Evolutionary conservation across 2,797 vertebrate species (phyloP), one percentile per base, ranked within the genome.

Genomic region (Parauchenoglanis ngamensis): DNA sequence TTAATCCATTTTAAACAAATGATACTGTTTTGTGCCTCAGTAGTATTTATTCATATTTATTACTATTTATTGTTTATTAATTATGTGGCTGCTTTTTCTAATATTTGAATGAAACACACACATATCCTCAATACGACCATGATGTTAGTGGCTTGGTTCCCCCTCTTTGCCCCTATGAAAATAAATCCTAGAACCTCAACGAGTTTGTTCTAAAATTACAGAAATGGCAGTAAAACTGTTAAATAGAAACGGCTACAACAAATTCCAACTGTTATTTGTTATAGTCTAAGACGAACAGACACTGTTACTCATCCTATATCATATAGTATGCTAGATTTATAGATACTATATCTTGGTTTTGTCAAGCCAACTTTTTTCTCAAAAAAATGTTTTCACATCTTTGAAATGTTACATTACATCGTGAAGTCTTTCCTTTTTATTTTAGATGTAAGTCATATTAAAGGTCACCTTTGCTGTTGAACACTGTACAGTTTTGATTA

Each of bases 391-490:
- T 54, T 77, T 79, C 90, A 87, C 94, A 91, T 92, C 93, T 76
- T 87, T 83, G 94, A 68, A 86, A 73, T 75, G 76, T 85, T 44
- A 72, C 83, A 89, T 87, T 78, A 46, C 54, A 79, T 90, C 54
- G 79, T 85, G 57, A 87, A 75, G 25, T 67, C 4, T 54, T 78
- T 61, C 40, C 40, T 40, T 40, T 40, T 67, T 65, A 84, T 19
- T 54, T 81, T 61, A 84, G 28, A 77, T 52, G 35, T 72, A 87
- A 87, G 87, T 82, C 83, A 81, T 76, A 87, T 84, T 90, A 86
- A 89, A 86, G 86, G 73, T 91, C 84, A 92, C 90, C 80, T 88
- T 85, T 90, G 79, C 79, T 72, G 83, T 90, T 93, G 86, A 86
- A 86, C 84, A 87, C 75, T 85, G 84, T 89, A 90, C 81, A 89